Evolutionary conservation across 2,888 invertebrate genomes (phyloP), one percentile per base, ranked within the genome.

Genomic region (Sisyra terminalis): DNA sequence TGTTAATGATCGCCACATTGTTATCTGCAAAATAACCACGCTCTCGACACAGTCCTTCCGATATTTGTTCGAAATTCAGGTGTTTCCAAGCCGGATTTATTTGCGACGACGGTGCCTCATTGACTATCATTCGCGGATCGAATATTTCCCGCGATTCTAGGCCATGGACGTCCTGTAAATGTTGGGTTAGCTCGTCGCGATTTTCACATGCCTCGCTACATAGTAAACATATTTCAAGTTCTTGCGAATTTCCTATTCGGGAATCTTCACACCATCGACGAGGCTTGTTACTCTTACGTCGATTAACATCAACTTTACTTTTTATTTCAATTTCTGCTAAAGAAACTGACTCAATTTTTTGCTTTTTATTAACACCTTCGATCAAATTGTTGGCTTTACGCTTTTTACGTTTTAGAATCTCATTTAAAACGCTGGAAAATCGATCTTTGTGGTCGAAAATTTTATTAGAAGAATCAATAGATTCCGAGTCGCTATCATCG

Each of bases 81-180:
- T 43, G 29, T 6, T 18, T 9, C 24, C 13, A 7, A 29, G 29
- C 29, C 14, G 18, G 18, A 41, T 18, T 32, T 30, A 17, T 38
- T 7, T 38, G 2, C 3, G 24, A 5, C 24, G 24, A 24, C 24
- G 24, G 24, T 24, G 24, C 24, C 24, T 24, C 24, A 7, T 24
- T 24, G 5, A 24, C 9, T 17, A 36, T 29, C 10, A 10, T 8
- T 11, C 16, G 37, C 10, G 29, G 16, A 35, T 41, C 36, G 18
- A 42, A 38, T 11, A 38, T 39, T 11, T 35, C 36, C 18, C 36
- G 36, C 14, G 53, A 52, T 44, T 53, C 52, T n/a, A 48, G 49
- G 35, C 66, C 66, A 48, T 71, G 71, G n/a, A 57, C 56, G 36
- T 66, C 61, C 41, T 65, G 58, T 36, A 71, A 65, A 49, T 72